Percentiles rank a stretch among this genome's conserved stretches.
phyloP scores from a whole-genome alignment of 1,140 invertebrate species.

The Drosophila ananassae region DNA sequence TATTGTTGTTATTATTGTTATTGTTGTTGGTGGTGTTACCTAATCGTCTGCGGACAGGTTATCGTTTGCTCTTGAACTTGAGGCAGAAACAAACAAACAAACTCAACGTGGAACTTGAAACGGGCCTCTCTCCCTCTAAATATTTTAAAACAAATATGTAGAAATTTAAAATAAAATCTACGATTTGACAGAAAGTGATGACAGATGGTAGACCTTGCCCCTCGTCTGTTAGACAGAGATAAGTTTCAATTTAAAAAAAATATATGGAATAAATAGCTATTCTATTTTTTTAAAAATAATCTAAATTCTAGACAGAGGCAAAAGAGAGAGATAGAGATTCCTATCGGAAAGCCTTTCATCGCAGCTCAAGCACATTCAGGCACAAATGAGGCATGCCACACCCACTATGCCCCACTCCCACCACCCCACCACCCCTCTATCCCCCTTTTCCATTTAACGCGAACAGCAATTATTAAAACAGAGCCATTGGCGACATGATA shows the following conservation, averaged over 20 bases:
- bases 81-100: constrained; percentile 47
- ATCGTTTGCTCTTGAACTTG: constrained; percentile 78
- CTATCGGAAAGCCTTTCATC: constrained; percentile 8
- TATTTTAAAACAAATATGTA: too few species aligned
- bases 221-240: neutral
- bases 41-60: constrained; percentile 74
- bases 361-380: constrained; percentile 21
- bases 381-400: constrained; percentile 24
- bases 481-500: constrained; percentile 81
- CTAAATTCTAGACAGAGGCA: neutral
- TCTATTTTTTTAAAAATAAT: neutral
- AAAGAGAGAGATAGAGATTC: neutral
- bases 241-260: neutral
- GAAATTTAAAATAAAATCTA: too few species aligned
- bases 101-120: constrained; percentile 34
- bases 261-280: neutral
- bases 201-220: neutral
- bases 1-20: constrained; percentile 43
- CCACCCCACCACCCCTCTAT: too few species aligned
- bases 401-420: constrained; percentile 5
- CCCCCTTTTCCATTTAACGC: constrained; percentile 28
- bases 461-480: constrained; percentile 77
- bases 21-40: constrained; percentile 57
- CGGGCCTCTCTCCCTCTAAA: too few species aligned
- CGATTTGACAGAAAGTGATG: constrained; percentile 8